These are phyloP conservation scores for Tychaedon coryphoeus DNA, from an alignment of 2,113 vertebrate species.

Conservation along the genomic window DNA sequence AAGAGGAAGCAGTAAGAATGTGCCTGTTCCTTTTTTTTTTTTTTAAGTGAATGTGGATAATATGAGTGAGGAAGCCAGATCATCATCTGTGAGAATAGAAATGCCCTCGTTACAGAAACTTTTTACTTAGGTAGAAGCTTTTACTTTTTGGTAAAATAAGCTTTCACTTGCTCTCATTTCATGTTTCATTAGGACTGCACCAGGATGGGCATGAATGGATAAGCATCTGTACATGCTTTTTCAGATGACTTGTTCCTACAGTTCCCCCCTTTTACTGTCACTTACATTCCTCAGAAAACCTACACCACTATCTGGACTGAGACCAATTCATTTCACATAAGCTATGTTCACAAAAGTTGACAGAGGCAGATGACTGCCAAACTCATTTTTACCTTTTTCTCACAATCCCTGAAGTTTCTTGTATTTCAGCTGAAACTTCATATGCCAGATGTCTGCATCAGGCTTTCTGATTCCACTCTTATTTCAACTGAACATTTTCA, in stretches of 20 bases:
- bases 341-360: not conserved
- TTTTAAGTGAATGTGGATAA: not conserved
- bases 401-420: not conserved
- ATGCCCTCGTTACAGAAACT: not conserved
- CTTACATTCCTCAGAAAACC: not conserved
- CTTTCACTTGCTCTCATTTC: not conserved
- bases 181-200: not conserved
- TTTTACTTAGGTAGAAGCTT: not conserved
- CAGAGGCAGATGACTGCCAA: not conserved
- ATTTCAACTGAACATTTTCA: not conserved
- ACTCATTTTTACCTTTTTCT: not conserved
- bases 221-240: not conserved
- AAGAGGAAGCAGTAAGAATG: not conserved
- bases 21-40: not conserved
- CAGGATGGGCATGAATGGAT: not conserved
- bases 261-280: not conserved
- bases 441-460: not conserved
- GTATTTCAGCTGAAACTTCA: not conserved
- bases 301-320: not conserved
- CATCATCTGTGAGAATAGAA: not conserved
- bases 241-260: not conserved
- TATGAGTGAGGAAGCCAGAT: not conserved
- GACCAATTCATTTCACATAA: not conserved
- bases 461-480: not conserved
- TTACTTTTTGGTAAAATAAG: not conserved